Evolutionary conservation across 2,113 vertebrate species (phyloP), one percentile per base, ranked within the genome.

Genomic region (Aptenodytes patagonicus): DNA sequence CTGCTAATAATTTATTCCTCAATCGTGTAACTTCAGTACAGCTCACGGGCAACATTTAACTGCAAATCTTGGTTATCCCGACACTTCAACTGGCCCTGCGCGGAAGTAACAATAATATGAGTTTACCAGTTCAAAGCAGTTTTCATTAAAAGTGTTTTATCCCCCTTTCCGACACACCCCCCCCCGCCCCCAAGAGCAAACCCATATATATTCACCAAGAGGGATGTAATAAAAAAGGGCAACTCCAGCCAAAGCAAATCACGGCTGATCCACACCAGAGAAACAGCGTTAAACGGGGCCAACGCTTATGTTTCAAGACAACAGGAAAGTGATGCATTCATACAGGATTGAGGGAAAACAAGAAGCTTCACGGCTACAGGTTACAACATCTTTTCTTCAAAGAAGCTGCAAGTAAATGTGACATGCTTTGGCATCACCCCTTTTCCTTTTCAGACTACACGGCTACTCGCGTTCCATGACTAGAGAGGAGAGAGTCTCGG

Each of bases 261-360:
- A 1, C 2, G 49, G 72, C 36, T 32, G 72, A 49, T 6, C 29
- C 52, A 7, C 17, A 12, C 7, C 21, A 55, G 22, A 62, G 51
- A 57, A 42, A 11, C 6, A 12, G 29, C 0, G 0, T 28, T 15
- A 34, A 61, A 22, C 31, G 0, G 1, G 66, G 71, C 32, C 9
- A 40, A 4, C 0, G 1, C 60, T n/a, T 40, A 6, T 0, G 4
- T 16, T 38, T 18, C 28, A 20, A 51, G 42, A 14, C 38, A 47
- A 32, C 1, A 1, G 24, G 40, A 21, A 54, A 64, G 17, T 0
- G 0, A 13, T 2, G 10, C 16, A 6, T 16, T 29, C 1, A 0
- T 1, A 20, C 1, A 12, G 71, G 17, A 44, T 36, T 75, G 2
- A 32, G 42, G 46, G 54, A 47, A 79, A 82, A 57, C 36, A 47